Base-by-base conservation (phyloP, 1,140 invertebrate genomes). In the Cydia splendana region DNA sequence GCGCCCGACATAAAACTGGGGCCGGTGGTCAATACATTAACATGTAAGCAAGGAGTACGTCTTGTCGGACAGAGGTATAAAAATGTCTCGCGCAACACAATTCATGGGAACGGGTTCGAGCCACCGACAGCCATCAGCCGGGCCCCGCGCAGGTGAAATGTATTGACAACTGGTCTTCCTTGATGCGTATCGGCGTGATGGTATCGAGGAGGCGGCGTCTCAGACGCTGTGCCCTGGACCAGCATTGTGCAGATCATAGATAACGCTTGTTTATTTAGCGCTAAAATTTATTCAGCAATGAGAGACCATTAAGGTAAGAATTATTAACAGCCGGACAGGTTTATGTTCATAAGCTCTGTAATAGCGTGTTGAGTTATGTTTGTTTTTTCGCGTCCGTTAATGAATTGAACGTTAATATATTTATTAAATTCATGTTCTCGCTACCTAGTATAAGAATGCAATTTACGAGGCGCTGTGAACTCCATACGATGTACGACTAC, bases 81-180 rank as follows among this genome's bases (percentile, higher is more conserved):
- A 91, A 91, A 87, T 91, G 89, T 90, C 89, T 82, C 80, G 79
- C 81, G 84, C 83, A 84, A 86, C 82, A 91, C 88, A 91, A 93
- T 91, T 90, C 87, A 91, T 86, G 88, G 84, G 85, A 91, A 91
- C 91, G 81, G 77, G 91, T 92, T 88, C 83, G 83, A 83, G 81
- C 81, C 81, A 81, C 74, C 74, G 86, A 87, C 86, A 85, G 85
- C 79, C 85, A 67, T 67, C 86, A 88, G 89, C 90, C 87, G 85
- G 87, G 78, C 78, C 79, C 84, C 80, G 85, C 82, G 87, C 89
- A 88, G 86, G 89, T 93, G 90, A 93, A 88, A 88, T 89, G 90
- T 92, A 92, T 92, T 91, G 91, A 93, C 91, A 92, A 91, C 81
- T 92, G 88, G 91, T 92, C 91, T 92, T 93, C 91, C 90, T 92